Evolutionary conservation across 2,797 vertebrate genomes (phyloP), one percentile per base, ranked within the genome.

Genomic region (Mycteria americana): DNA sequence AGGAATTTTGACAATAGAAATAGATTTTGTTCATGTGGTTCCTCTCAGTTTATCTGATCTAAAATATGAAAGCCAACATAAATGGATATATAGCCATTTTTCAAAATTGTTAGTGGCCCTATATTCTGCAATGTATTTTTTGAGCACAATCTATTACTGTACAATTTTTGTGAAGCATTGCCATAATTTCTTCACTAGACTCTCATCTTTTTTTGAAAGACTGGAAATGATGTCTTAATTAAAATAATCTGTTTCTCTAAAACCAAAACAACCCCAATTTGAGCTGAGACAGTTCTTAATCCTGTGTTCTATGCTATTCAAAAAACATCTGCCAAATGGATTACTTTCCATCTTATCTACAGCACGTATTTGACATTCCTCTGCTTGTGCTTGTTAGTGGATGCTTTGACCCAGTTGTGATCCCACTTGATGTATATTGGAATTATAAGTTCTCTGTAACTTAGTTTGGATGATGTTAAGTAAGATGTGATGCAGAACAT

Each of bases 341-440:
- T 89, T 94, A 54, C 78, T 80, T 93, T 65, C 70, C 79, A 62
- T 88, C 62, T 77, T 96, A 94, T 96, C 68, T 97, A 39, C 48
- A 93, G 78, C 95, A 85, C n/a, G 53, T 88, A 81, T 92, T 64
- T 95, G 43, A 57, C 85, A 84, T 95, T 96, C 92, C 59, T 94
- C 65, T 88, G 81, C 64, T 89, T 84, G 39, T 91, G 65, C 88
- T 81, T 87, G 54, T 94, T 89, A 70, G 56, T 0, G 46, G 63
- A 72, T 85, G 85, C 63, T 93, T 86, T 93, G 75, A 81, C 69
- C 27, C 23, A 57, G 45, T 88, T 88, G 37, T 93, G 89, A 93
- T 96, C 81, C 84, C 69, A n/a, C 27, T 86, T 85, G 73, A 76
- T 95, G 82, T 54, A 7, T 91, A 43, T 79, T 69, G n/a, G 72